These are phyloP conservation scores for Dendroctonus ponderosae DNA, from an alignment of 1,140 invertebrate genomes.

Conservation along the genomic window DNA sequence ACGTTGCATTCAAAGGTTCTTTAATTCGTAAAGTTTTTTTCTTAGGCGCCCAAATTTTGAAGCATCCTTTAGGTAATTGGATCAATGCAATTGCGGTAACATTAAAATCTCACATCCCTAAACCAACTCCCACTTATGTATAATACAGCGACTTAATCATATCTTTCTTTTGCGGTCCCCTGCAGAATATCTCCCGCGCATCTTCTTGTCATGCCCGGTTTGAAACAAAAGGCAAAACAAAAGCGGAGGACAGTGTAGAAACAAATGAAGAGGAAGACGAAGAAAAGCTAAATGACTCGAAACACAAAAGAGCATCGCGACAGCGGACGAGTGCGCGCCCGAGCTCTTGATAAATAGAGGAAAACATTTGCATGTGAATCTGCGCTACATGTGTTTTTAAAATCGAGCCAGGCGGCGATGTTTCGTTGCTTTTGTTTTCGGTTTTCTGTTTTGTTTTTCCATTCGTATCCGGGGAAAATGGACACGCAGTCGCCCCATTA, in stretches of 20 bases:
- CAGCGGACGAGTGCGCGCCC: constrained; percentile 27
- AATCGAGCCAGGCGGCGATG: constrained; percentile 30
- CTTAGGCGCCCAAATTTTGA: too few species aligned
- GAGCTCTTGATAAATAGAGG: constrained; percentile 44
- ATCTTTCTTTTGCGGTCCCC: constrained; percentile 15
- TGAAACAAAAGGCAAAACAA: constrained; percentile 35
- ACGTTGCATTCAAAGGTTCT: too few species aligned
- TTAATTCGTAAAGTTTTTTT: too few species aligned
- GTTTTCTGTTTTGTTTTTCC: constrained; percentile 24
- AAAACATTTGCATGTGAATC: constrained; percentile 47
- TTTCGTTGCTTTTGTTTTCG: constrained; percentile 18
- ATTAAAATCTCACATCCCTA: too few species aligned
- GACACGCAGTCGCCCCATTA: background rate
- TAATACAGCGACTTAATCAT: too few species aligned
- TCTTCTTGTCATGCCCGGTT: constrained; percentile 10
- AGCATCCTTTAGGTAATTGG: too few species aligned
- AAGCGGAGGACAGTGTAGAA: constrained; percentile 38
- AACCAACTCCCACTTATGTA: too few species aligned
- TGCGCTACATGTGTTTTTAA: constrained; percentile 44
- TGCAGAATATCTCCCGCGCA: constrained; percentile 6
- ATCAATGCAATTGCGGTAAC: too few species aligned
- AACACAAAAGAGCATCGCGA: constrained; percentile 43
- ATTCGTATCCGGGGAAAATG: constrained; percentile 13
- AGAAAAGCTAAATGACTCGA: constrained; percentile 45
- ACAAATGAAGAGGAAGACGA: constrained; percentile 46